Base-by-base conservation (phyloP, 1,140 invertebrate genomes). In the Hirudo medicinalis region DNA sequence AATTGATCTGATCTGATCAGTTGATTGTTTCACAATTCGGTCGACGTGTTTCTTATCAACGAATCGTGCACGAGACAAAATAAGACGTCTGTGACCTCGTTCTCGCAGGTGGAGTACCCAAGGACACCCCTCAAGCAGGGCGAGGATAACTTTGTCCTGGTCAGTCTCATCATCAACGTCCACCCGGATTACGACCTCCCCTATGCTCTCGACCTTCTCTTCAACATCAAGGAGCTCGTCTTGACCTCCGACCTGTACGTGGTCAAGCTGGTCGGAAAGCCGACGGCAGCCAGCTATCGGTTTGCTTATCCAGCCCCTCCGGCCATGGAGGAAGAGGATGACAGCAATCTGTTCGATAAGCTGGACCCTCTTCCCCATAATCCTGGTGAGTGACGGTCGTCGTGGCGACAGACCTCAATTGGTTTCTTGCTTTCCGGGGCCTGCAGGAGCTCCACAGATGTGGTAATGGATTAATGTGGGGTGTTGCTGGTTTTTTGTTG, bases 271-370 rank as follows among this genome's bases (percentile, higher is more conserved):
- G 15, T 13, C 1, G 57, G 20, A 13, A 22, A 63, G 19, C 43
- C 43, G 5, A 49, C 43, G 43, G 43, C 11, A 9, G 11, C 43
- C 11, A 49, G 43, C 43, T 49, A 49, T 49, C 43, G 43, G 11
- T 49, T 49, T 17, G 43, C 43, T 49, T 17, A 49, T 17, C 43
- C 43, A 11, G n/a, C 19, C 20, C 27, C 67, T 8, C 20, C 27
- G 29, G 27, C 54, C 43, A 54, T 20, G 67, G 32, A 70, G 55
- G 29, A 54, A 9, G 20, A 69, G 27, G 71, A 36, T 68, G 43
- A 74, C 15, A 71, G 60, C 49, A 36, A 69, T 9, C 69, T 53
- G 68, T 29, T 68, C 54, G 60, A 32, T 36, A 70, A 54, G 49
- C 67, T 53, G 40, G 43, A 54, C 27, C 54, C 40, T 19, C 25